Base-by-base conservation (phyloP, 2,113 vertebrate species). In the Chrysochloris asiatica region DNA sequence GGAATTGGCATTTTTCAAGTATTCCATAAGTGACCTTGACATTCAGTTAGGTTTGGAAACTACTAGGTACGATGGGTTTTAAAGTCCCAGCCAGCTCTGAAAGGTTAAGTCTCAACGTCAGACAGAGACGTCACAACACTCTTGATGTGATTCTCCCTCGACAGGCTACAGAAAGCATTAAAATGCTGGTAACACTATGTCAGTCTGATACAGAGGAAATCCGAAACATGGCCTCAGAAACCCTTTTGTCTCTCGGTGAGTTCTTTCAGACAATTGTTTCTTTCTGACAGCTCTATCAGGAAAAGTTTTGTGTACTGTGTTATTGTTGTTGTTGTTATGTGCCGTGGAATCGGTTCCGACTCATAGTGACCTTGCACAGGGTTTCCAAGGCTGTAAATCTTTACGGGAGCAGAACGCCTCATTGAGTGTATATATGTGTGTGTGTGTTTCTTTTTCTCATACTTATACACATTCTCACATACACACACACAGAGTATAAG, bases 151-250 rank as follows among this genome's bases (percentile, higher is more conserved):
- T 83, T 78, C 84, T 47, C 81, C 24, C 71, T 76, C 93, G 13
- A 63, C 82, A 99, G 99, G 99, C 99, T 63, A 98, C 98, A 0
- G 99, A 99, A 95, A 99, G 99, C 93, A 99, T 99, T 95, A 98
- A 97, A 95, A 98, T 99, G 54, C 97, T 99, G 72, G 98, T 98
- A 88, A 98, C 96, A 0, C 96, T 99, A 96, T 99, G 99, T 94
- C 98, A 99, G 94, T 99, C 98, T 6, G 98, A 98, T 1, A 98
- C 98, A 3, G 99, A 99, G 96, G 99, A 99, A 85, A 98, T 99
- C 72, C 98, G 98, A 69, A 99, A 98, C 36, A 98, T 99, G 75
- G 99, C 99, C 0, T 98, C 99, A 0, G 98, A 99, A 98, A 99
- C 99, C 13, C 98, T 99, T 72, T 98, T 99, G 79, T 98, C 98